Evolutionary conservation across 2,888 invertebrate species (phyloP), one percentile per base, ranked within the genome.

Genomic region (Xestia c-nigrum): DNA sequence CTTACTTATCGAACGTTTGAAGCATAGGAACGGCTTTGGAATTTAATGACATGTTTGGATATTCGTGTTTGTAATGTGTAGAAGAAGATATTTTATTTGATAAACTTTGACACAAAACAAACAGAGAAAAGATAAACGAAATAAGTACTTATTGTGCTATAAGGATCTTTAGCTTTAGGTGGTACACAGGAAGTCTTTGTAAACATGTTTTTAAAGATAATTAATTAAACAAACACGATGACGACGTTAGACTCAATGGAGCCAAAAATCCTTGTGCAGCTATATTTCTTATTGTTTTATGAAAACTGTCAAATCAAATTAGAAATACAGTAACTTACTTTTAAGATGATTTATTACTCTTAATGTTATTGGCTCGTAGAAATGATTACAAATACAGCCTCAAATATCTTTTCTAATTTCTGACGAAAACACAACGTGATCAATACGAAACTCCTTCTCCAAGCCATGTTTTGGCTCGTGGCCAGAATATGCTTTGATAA

Each of bases 401-500:
- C 16, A n/a, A 66, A 50, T 38, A 70, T 65, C 3, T 61, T 69
- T 76, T 6, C 40, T 12, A n/a, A 57, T 69, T 70, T 73, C 24
- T 63, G 59, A 63, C 52, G 68, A 52, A 76, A 73, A 69, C 68
- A 81, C 31, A 19, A 66, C n/a, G 57, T 55, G 83, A 77, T 83
- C 82, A 81, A 81, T 83, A 85, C 52, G 59, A 71, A 71, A 76
- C 66, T 76, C 63, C 55, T 81, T 74, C 69, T 69, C 59, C 72
- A 65, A 81, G 67, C 40, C 72, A 50, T 74, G 43, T 81, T 79
- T 85, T 85, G 85, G 83, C 76, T 65, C n/a, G 1, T 65, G 38
- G 85, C 83, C 83, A 83, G 68, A 82, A 66, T 74, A 69, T 65
- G 47, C 71, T 85, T 76, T 74, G 68, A 69, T 81, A 81, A 81